Evolutionary conservation across 2,888 invertebrate species (phyloP), one percentile per base, ranked within the genome.

Genomic region (Scelioninae gen. 2): DNA sequence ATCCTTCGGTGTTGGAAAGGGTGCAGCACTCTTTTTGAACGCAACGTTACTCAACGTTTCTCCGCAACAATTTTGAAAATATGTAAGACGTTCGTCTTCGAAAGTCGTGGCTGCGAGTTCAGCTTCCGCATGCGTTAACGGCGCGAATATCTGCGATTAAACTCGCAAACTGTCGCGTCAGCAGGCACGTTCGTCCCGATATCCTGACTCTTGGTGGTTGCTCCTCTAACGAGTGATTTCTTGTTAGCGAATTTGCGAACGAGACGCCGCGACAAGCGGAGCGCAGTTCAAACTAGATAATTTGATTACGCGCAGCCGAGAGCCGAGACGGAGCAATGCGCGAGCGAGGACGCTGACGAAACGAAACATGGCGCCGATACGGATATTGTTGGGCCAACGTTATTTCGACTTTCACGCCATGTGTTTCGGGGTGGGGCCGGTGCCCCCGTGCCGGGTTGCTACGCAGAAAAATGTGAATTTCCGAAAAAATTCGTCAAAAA

Each of bases 361-460:
- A n/a, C 22, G 33, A 43, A 37, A 41, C 43, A 11, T 4, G 9
- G 28, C 19, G 33, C 41, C 19, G 52, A 41, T 58, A 46, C 63
- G 74, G 76, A 75, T 78, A 74, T 73, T 77, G 79, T 80, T 79
- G 77, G 77, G 67, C 74, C 53, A 78, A 80, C 76, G 61, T 70
- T 73, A 76, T 80, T 78, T 75, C 46, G 61, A 55, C 63, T 74
- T 74, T 70, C 72, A 67, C 57, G 68, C 71, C 68, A 48, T 64
- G 41, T 31, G 31, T n/a, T n/a, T n/a, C n/a, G n/a, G n/a, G n/a
- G n/a, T n/a, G n/a, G n/a, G n/a, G n/a, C n/a, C n/a, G n/a, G n/a
- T n/a, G n/a, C n/a, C n/a, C n/a, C n/a, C n/a, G n/a, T n/a, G n/a
- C n/a, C n/a, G n/a, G n/a, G n/a, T n/a, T n/a, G n/a, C n/a, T n/a